phyloP scores from a whole-genome alignment of 1,140 invertebrate genomes.

The Ectropis grisescens region DNA sequence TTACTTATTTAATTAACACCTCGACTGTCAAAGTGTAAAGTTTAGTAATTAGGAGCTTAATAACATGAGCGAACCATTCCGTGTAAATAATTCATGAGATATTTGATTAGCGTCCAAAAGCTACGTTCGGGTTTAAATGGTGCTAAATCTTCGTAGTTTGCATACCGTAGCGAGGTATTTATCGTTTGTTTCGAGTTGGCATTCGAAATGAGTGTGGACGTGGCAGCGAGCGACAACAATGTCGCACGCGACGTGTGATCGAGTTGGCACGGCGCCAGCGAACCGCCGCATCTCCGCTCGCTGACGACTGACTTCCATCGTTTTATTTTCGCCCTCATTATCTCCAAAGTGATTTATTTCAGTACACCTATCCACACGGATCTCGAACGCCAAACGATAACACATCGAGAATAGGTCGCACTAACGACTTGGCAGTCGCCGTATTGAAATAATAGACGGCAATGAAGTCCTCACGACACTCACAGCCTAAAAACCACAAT shows the following conservation, averaged over 20 bases:
- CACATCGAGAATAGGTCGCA: conserved; percentile 40
- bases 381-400: conserved; percentile 31
- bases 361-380: conserved; percentile 24
- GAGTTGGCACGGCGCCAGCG: conserved; percentile 42
- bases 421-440: conserved; percentile 37
- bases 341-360: conserved; percentile 65
- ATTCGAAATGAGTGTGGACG: conserved; percentile 16
- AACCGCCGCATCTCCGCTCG: conserved; percentile 37
- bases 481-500: conserved; percentile 27
- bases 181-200: conserved; percentile 9
- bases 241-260: conserved; percentile 38
- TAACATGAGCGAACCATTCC: conserved; percentile 20
- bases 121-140: conserved; percentile 27
- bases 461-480: conserved; percentile 39
- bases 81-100: conserved; percentile 40
- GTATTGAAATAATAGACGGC: conserved; percentile 33
- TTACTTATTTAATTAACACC: conserved; percentile 4
- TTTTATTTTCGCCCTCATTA: conserved; percentile 67
- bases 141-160: conserved; percentile 16
- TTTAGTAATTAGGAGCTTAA: conserved; percentile 23
- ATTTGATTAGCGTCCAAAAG: conserved; percentile 39
- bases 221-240: conserved; percentile 24
- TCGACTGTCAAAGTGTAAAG: conserved; percentile 2
- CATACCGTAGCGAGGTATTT: conserved; percentile 7
- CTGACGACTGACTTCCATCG: conserved; percentile 44